Percentiles rank a stretch among this genome's conserved stretches.
phyloP scores from a whole-genome alignment of 64 coral and sea anemone genomes.

The Exaiptasia diaphana region DNA sequence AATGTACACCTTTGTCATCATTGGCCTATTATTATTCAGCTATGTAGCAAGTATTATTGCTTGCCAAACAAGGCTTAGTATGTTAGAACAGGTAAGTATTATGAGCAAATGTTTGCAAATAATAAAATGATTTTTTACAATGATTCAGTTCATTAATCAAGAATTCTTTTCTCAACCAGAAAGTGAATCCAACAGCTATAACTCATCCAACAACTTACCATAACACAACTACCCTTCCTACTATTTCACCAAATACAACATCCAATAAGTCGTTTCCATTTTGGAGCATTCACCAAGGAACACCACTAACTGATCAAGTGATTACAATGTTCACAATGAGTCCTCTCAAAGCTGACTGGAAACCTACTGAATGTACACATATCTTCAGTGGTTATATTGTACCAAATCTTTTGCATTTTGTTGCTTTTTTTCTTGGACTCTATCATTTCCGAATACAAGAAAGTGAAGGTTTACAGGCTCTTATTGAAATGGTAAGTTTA shows the following conservation, averaged over 20 bases:
- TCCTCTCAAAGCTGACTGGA: slow-evolving; percentile 31
- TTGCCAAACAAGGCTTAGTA: slow-evolving; percentile 65
- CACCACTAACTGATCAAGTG: neutral
- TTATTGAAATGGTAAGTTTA: slow-evolving; percentile 82
- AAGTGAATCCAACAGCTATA: neutral
- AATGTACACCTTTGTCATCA: slow-evolving; percentile 58
- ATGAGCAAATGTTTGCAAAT: neutral
- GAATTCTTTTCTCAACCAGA: slow-evolving; percentile 6
- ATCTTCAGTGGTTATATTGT: slow-evolving; percentile 80
- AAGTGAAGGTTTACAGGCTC: slow-evolving; percentile 68
- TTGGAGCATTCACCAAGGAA: neutral
- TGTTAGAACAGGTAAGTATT: slow-evolving; percentile 29
- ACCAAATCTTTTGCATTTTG: slow-evolving; percentile 63
- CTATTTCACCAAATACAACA: neutral
- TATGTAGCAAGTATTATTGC: slow-evolving; percentile 79
- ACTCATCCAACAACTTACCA: neutral
- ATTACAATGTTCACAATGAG: neutral
- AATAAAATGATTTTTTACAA: neutral
- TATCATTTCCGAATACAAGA: slow-evolving; percentile 81
- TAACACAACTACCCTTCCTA: neutral
- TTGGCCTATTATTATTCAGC: slow-evolving; percentile 71
- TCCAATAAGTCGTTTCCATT: neutral
- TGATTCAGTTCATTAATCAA: neutral
- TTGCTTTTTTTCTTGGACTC: slow-evolving; percentile 71
- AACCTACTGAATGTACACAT: slow-evolving; percentile 72